Percentiles rank a stretch among this genome's conserved stretches.
Conservation (phyloP, 2,113 vertebrate genomes). For the Danionella cerebrum region DNA sequence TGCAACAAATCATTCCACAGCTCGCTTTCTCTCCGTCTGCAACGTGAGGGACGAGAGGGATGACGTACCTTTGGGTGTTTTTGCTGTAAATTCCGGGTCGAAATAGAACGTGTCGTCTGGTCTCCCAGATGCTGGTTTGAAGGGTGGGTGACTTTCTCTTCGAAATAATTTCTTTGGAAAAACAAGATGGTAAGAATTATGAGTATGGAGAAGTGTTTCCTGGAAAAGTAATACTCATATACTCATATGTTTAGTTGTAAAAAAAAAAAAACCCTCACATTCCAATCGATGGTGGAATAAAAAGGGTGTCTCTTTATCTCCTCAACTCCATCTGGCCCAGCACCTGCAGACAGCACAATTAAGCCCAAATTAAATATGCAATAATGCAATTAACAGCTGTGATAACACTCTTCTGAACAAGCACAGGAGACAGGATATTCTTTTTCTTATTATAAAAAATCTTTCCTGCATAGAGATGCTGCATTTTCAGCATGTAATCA, state of each 20-base stretch:
- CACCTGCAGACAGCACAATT: conserved; percentile 56
- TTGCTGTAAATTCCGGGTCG: conserved; percentile 86
- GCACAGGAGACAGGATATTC: no score
- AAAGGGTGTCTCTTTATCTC: conserved; percentile 78
- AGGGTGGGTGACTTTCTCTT: conserved; percentile 81
- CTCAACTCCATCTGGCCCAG: conserved; percentile 76
- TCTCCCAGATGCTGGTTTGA: conserved; percentile 82
- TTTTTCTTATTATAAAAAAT: no score
- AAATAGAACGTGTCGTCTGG: conserved; percentile 89
- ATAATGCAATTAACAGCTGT: background rate
- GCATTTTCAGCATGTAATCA: no score
- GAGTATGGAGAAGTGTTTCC: no score
- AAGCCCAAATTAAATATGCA: background rate
- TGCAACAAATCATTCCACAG: background rate
- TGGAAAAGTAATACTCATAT: no score
- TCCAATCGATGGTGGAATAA: conserved; percentile 77
- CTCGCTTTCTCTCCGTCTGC: no score
- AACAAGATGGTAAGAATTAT: no score
- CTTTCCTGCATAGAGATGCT: no score
- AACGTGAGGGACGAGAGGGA: no score
- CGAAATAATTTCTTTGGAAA: conserved; percentile 89
- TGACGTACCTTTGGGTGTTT: conserved; percentile 81
- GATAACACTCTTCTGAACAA: background rate
- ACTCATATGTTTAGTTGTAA: no score
- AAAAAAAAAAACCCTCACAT: conserved; percentile 63